Base-by-base conservation (phyloP, 2,113 vertebrate species). In the Alouatta palliata region DNA sequence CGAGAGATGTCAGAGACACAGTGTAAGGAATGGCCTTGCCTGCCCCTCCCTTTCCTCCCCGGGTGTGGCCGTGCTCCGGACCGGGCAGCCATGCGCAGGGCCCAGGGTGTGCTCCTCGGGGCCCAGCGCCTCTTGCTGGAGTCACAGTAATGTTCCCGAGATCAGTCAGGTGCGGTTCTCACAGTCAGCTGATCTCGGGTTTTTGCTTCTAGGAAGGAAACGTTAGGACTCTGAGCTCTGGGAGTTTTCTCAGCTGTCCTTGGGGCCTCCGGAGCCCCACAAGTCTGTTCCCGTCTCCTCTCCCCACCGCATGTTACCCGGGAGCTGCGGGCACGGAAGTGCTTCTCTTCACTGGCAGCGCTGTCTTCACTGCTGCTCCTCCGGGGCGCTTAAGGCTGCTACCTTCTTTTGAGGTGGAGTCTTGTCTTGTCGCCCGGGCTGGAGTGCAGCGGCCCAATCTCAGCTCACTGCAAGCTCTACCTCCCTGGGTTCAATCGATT, bases 1-100 rank as follows among this genome's bases (percentile, higher is more conserved):
- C 99, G 8, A 98, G 99, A 92, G 99, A 99, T 6, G 99, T 99
- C 97, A 97, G 99, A 98, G 99, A 99, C 30, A 96, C 99, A 23
- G 97, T 98, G 99, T 99, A 98, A 99, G 98, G 76, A 8, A 0
- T 84, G 2, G 11, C 11, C 96, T 17, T 61, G 47, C 1, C 0
- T 25, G 21, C 37, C 25, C 71, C 37, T 27, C 64, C 17, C 2
- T 16, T 20, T 45, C 58, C 45, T 52, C 45, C 49, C 66, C 4
- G 1, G 27, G 13, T 5, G 23, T 3, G 19, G 77, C 47, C 4
- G 0, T 52, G 21, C 37, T n/a, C 76, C 17, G 5, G 54, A 14
- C 13, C 5, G n/a, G 43, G 23, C 58, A 17, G 32, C 20, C 8
- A 8, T 52, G 27, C 1, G 3, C 27, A 23, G n/a, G 25, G 64